Base-by-base conservation (phyloP, 37 sponge, comb jelly and placozoan species). In the Petrosia ficiformis region DNA sequence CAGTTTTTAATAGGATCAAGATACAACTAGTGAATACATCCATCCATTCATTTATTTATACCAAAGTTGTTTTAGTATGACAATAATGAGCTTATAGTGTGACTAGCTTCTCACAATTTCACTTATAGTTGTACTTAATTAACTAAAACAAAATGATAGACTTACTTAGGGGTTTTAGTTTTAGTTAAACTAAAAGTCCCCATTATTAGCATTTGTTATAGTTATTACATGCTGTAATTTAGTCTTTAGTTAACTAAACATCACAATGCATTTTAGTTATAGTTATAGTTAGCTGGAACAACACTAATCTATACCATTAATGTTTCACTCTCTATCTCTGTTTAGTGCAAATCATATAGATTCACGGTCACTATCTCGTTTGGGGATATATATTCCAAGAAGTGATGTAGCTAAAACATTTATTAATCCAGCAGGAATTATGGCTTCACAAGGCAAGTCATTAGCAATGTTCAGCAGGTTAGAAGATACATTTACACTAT, bases 11-110 rank as follows among this genome's bases (percentile, higher is more conserved):
- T 59, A 37, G 88, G 88, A 58, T 64, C 77, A 26, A 70, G 88
- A 39, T 87, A 87, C 68, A 87, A 81, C 74, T 75, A 82, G 88
- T 87, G 0, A 54, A 70, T 64, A 30, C 31, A 40, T 33, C 67
- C 11, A 61, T 61, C 5, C 14, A 8, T 6, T 14, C 24, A 19
- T 31, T 39, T 24, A 36, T 32, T 8, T 39, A 11, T 36, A 21
- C 22, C 8, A 39, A 6, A 28, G 32, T 59, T 29, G 14, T 34
- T 30, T 58, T 41, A 57, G 2, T 5, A 32, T 11, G 44, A n/a
- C n/a, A n/a, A n/a, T n/a, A n/a, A n/a, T n/a, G n/a, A n/a, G n/a
- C n/a, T n/a, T n/a, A n/a, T n/a, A n/a, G n/a, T n/a, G n/a, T n/a
- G n/a, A n/a, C n/a, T n/a, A n/a, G n/a, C n/a, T n/a, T n/a, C n/a